Evolutionary conservation across 1,140 invertebrate species (phyloP), one percentile per base, ranked within the genome.

Genomic region (Drosophila lacteicornis): DNA sequence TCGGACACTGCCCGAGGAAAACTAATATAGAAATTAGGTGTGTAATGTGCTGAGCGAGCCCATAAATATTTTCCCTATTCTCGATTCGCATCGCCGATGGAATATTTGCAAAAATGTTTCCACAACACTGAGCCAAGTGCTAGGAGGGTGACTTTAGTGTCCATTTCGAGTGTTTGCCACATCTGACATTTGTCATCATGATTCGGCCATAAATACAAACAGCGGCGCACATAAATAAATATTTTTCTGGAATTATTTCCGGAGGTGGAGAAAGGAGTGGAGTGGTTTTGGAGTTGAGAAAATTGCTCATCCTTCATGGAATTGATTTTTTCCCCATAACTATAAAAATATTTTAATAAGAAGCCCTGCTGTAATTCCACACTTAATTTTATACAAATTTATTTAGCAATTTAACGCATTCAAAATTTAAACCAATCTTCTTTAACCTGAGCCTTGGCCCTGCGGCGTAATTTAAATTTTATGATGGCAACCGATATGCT

Each of bases 11-110:
- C 68, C 79, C 62, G 53, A 51, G 56, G 50, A 87, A 90, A 88
- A 88, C 80, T 90, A 88, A 90, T 88, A 90, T 81, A 90, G 85
- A 90, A 90, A 90, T 90, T 90, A 90, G 85, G 85, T 90, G 85
- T 90, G 85, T 90, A 90, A 90, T 90, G 85, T 90, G 85, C 85
- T 90, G 85, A 90, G 85, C 75, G 22, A 68, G 85, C 85, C 82
- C 69, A 90, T 82, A 90, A 90, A 85, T 85, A 85, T 90, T 76
- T 88, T 38, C 33, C 69, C 56, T 79, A 75, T 84, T 53, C 79
- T 49, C 58, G 49, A 58, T 75, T 75, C 71, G 70, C 46, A 40
- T 59, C 60, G 60, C 45, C 55, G 22, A 65, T 69, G 22, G 83
- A 90, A 90, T 90, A 90, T 90, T 90, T 90, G 86, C 85, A 85